Percentiles rank a stretch among this genome's conserved stretches.
phyloP scores from a whole-genome alignment of 53 echinoderm and acorn worm species.

The Holothuria leucospilota region DNA sequence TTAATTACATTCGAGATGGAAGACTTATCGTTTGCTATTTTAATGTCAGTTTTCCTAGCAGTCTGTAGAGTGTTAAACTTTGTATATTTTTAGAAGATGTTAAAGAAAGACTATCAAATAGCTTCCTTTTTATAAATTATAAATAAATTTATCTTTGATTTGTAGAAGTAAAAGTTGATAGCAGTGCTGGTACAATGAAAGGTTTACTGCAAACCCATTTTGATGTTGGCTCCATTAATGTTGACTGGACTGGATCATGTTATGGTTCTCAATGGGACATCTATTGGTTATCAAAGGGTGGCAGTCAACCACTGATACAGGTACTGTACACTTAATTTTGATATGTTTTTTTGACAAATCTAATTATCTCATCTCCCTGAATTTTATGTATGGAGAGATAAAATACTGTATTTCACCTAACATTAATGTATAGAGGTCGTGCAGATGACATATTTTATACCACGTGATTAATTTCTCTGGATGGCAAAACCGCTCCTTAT shows the following conservation, averaged over 20 bases:
- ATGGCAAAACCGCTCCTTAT: no score
- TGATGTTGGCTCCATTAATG: slow-evolving; percentile 52
- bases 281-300: slow-evolving; percentile 66
- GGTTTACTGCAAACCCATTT: slow-evolving; percentile 43
- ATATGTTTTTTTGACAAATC: neutral
- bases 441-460: no score
- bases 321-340: slow-evolving; percentile 1
- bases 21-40: no score
- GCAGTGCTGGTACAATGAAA: slow-evolving; percentile 56
- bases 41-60: no score
- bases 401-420: no score
- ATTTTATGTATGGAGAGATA: no score
- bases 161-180: slow-evolving; percentile 16
- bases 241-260: slow-evolving; percentile 30
- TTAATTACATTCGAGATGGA: no score
- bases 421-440: no score
- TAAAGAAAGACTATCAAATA: neutral
- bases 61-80: no score
- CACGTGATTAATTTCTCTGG: no score
- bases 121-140: no score
- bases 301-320: slow-evolving; percentile 64
- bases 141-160: neutral
- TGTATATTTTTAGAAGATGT: neutral
- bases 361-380: no score
- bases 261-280: slow-evolving; percentile 43